Evolutionary conservation across 2,113 vertebrate species (phyloP).

Genomic region (Ardeotis arabs): DNA sequence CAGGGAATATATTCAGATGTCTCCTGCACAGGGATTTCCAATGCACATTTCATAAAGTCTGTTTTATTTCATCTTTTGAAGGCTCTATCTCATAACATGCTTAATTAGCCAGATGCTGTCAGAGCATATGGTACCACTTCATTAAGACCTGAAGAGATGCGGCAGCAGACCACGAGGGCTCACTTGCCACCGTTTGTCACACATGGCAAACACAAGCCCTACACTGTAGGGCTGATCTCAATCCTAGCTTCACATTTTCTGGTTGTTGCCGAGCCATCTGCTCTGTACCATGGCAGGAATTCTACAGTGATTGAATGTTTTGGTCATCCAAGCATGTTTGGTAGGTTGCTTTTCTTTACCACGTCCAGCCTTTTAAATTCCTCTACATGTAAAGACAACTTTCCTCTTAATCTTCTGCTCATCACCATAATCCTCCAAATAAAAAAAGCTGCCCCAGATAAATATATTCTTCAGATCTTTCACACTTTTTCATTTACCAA

Average conservation of each 20-base stretch:
- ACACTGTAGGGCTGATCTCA: neutral
- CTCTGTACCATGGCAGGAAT: neutral
- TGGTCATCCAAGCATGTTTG: neutral
- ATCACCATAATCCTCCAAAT: slow-evolving; percentile 25
- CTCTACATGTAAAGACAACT: neutral
- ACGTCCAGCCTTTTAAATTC: neutral
- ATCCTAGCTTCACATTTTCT: slow-evolving; percentile 15
- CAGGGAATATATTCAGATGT: neutral
- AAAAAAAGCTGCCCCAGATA: slow-evolving; percentile 31
- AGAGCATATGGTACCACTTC: neutral
- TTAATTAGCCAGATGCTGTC: neutral
- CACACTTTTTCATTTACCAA: neutral
- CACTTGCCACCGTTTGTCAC: neutral
- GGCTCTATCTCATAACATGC: neutral
- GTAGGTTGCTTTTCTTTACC: slow-evolving; percentile 33
- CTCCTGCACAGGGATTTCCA: neutral
- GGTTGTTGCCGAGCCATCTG: slow-evolving; percentile 4
- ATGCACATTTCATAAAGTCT: neutral
- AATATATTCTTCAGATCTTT: slow-evolving; percentile 47
- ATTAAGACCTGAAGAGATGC: neutral
- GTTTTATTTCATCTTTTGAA: neutral
- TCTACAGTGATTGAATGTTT: neutral
- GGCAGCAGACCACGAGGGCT: neutral
- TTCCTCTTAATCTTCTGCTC: slow-evolving; percentile 20
- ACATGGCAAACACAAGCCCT: neutral